Conservation (phyloP, 2,888 invertebrate species). For the Ectobius pallidus region DNA sequence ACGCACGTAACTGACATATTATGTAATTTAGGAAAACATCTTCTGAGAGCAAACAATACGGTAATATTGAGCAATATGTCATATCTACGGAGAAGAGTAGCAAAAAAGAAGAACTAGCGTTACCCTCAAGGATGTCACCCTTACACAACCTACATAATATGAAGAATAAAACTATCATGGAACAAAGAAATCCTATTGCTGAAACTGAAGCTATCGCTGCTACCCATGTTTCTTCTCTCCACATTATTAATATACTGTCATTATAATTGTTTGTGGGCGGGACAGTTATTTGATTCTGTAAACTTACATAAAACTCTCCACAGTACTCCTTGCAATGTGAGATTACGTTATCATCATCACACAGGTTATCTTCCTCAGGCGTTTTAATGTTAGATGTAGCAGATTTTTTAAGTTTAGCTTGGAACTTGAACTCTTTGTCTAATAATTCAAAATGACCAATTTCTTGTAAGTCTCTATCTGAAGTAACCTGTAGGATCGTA, state of each 20-base stretch:
- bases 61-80: slow-evolving; percentile 54
- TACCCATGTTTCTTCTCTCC: slow-evolving; percentile 59
- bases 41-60: slow-evolving; percentile 54
- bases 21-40: slow-evolving; percentile 38
- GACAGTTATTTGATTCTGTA: background rate
- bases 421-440: too few relatives aligned
- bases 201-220: slow-evolving; percentile 69
- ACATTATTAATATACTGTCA: slow-evolving; percentile 37
- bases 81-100: slow-evolving; percentile 55
- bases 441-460: too few relatives aligned
- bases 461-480: too few relatives aligned
- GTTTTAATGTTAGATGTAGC: too few relatives aligned
- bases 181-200: slow-evolving; percentile 68
- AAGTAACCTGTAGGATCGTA: too few relatives aligned
- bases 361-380: too few relatives aligned
- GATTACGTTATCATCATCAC: too few relatives aligned
- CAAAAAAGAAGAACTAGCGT: slow-evolving; percentile 61
- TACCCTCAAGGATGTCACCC: slow-evolving; percentile 70
- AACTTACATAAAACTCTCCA: too few relatives aligned
- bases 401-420: too few relatives aligned
- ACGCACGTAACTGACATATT: slow-evolving; percentile 63
- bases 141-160: slow-evolving; percentile 67
- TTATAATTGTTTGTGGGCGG: background rate
- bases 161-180: slow-evolving; percentile 68
- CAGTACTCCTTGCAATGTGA: too few relatives aligned